Evolutionary conservation across 2,113 vertebrate genomes (phyloP).

Genomic region (Crotophaga sulcirostris): DNA sequence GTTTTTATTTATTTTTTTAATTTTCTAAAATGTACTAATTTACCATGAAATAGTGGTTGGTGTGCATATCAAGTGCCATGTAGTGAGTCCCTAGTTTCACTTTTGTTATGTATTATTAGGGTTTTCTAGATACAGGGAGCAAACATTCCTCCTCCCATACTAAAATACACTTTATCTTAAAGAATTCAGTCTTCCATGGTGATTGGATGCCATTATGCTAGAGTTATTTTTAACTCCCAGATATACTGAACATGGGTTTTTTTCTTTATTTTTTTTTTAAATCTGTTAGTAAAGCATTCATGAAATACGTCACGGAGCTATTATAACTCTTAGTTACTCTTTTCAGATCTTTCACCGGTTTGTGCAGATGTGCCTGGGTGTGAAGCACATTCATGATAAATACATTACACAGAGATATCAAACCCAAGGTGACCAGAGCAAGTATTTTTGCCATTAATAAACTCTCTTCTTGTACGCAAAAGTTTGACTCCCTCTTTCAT

Average conservation of each 20-base stretch:
- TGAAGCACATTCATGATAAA: constrained; percentile 88
- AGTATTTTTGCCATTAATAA: not conserved
- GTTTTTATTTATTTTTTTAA: not conserved
- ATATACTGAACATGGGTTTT: not conserved
- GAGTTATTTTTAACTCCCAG: not conserved
- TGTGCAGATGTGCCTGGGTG: constrained; percentile 87
- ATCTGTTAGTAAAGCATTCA: not conserved
- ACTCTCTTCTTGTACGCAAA: not conserved
- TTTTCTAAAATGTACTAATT: not conserved
- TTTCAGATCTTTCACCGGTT: constrained; percentile 91
- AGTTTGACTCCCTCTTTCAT: not conserved
- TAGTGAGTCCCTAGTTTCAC: not conserved
- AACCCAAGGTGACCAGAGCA: constrained; percentile 86
- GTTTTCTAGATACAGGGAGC: not conserved
- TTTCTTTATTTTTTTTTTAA: not conserved
- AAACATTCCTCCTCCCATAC: not conserved
- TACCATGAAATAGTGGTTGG: not conserved
- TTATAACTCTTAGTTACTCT: not conserved
- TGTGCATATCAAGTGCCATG: not conserved
- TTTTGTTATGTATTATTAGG: not conserved
- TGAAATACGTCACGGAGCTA: not conserved
- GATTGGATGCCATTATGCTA: not conserved
- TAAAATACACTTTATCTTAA: not conserved
- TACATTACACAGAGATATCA: constrained; percentile 91
- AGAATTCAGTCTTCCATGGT: not conserved